A percentile compares a stretch with the other conserved stretches of the same genome.
These are phyloP conservation scores for Astyanax mexicanus DNA, from an alignment of 2,797 vertebrate species.

Conservation along the genomic window DNA sequence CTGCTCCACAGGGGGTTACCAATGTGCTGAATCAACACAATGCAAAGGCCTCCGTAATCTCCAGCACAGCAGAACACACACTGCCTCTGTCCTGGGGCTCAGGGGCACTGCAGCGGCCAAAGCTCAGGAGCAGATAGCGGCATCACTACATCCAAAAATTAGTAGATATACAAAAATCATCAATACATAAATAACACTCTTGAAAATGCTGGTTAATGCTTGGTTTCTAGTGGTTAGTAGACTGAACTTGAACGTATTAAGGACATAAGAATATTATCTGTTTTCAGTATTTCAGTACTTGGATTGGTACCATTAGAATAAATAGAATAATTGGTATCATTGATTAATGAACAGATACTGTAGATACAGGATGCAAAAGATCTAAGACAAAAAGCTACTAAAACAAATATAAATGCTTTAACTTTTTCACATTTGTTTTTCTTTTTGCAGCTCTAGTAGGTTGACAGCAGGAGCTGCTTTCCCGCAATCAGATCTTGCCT, in stretches of 20 bases:
- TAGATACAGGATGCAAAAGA: no score
- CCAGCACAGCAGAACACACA: conserved; percentile 18
- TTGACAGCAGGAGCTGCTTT: not conserved
- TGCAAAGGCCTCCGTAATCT: conserved; percentile 49
- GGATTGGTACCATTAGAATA: no score
- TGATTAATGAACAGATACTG: no score
- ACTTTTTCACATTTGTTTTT: not conserved
- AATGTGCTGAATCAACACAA: conserved; percentile 45
- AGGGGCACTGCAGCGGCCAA: not conserved
- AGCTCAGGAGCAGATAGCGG: conserved; percentile 1
- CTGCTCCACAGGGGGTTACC: conserved; percentile 29
- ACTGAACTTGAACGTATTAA: no score
- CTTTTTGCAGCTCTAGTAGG: not conserved
- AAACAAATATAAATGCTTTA: not conserved
- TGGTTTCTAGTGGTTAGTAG: not conserved
- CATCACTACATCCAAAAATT: not conserved
- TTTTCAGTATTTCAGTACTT: no score
- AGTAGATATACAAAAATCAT: not conserved
- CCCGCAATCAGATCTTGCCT: not conserved
- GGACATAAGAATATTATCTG: no score
- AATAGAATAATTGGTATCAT: not conserved
- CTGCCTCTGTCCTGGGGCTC: conserved; percentile 15
- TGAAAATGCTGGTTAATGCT: not conserved
- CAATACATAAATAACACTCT: not conserved
- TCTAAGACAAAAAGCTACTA: not conserved